Percentiles rank a stretch among this genome's conserved stretches.
These are phyloP conservation scores for Rattus rattus DNA, from an alignment of 2,113 vertebrate genomes.

Conservation along the genomic window DNA sequence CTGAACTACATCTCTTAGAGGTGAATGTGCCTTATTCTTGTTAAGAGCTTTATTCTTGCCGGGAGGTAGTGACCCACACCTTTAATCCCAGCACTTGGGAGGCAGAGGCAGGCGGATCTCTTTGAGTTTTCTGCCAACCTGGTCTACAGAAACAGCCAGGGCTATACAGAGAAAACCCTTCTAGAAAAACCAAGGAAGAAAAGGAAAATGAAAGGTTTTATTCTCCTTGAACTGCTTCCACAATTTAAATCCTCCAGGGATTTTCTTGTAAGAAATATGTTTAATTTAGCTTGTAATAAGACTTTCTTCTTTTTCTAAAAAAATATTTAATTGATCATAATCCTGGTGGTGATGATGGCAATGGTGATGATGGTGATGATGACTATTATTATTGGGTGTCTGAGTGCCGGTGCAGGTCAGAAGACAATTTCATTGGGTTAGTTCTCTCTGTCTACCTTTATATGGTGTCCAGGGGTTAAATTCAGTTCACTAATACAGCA, in stretches of 20 bases:
- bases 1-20: neutral
- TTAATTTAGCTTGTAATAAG: neutral
- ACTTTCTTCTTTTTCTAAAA: neutral
- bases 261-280: conserved; percentile 42
- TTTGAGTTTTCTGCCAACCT: neutral
- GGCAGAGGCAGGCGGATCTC: neutral
- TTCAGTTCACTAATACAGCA: too few relatives aligned
- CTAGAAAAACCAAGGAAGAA: neutral
- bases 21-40: neutral
- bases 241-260: conserved; percentile 9
- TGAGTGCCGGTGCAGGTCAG: neutral
- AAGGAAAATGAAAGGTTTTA: neutral
- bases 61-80: neutral
- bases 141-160: neutral
- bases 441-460: neutral
- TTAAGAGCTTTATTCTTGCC: conserved; percentile 2
- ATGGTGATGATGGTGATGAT: neutral
- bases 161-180: neutral
- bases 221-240: neutral
- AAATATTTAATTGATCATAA: neutral
- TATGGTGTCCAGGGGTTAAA: neutral
- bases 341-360: neutral
- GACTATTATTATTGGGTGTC: neutral
- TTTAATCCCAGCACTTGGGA: neutral
- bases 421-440: neutral